Evolutionary conservation across 2,888 invertebrate species (phyloP).

Genomic region (Ferdinandea cuprea): DNA sequence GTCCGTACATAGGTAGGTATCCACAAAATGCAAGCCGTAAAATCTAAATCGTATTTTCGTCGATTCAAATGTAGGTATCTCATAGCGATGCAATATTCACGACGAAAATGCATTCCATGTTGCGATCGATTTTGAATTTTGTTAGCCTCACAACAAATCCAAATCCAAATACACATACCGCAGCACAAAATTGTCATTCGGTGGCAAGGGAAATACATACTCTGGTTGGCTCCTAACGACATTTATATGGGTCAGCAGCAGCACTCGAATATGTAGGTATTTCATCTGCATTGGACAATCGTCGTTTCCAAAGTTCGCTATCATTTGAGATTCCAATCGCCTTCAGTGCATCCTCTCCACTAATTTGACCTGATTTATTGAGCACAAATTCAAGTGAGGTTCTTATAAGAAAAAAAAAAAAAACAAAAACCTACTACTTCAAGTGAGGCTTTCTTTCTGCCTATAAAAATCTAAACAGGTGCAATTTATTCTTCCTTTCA

Average conservation of each 20-base stretch:
- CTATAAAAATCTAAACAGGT: constrained; percentile 62
- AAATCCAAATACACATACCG: neutral
- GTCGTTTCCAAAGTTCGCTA: neutral
- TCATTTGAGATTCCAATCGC: neutral
- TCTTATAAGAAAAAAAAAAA: neutral
- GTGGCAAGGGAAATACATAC: no score
- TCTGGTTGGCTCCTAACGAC: neutral
- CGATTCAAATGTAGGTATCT: neutral
- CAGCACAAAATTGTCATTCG: no score
- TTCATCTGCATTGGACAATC: neutral
- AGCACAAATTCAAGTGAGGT: constrained; percentile 20
- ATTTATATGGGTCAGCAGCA: neutral
- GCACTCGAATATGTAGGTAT: neutral
- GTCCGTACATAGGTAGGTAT: no score
- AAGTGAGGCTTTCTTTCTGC: constrained; percentile 32
- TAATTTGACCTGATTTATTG: constrained; percentile 45
- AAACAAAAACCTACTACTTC: neutral
- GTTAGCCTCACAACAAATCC: neutral
- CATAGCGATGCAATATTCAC: neutral
- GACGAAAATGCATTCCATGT: neutral
- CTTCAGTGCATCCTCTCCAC: neutral
- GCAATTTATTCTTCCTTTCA: constrained; percentile 43
- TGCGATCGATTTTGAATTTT: constrained; percentile 7
- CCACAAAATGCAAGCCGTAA: constrained; percentile 6
- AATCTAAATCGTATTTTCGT: constrained; percentile 8